Evolutionary conservation across 2,113 vertebrate species (phyloP).

Genomic region (Macquaria australasica): DNA sequence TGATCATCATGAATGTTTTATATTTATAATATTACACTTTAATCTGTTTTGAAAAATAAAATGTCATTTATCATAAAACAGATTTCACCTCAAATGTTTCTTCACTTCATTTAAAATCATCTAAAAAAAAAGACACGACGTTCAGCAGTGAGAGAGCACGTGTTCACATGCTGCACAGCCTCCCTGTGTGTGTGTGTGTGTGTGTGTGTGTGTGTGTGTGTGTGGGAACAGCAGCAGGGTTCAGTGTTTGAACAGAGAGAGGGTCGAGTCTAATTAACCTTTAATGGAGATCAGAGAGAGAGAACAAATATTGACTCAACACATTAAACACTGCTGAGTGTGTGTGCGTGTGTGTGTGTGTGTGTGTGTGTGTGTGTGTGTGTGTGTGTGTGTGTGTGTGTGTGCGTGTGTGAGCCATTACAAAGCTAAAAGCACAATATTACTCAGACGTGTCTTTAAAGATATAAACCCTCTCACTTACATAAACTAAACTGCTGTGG

Average conservation of each 20-base stretch:
- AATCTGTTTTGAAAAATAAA: too few relatives aligned
- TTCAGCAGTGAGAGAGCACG: background rate
- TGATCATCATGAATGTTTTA: too few relatives aligned
- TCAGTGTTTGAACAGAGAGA: conserved; percentile 41
- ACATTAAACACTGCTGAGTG: conserved; percentile 20
- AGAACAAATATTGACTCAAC: conserved; percentile 53
- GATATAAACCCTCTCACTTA: background rate
- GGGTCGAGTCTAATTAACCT: conserved; percentile 43
- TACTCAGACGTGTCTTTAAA: background rate
- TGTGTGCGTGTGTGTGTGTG: conserved; percentile 10
- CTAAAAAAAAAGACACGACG: background rate
- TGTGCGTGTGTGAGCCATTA: background rate
- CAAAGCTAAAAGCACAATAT: background rate
- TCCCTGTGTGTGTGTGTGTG: background rate
- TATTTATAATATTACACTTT: too few relatives aligned
- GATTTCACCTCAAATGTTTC: too few relatives aligned
- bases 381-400: conserved; percentile 19
- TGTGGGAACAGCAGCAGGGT: conserved; percentile 52
- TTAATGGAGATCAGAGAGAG: conserved; percentile 64
- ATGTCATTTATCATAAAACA: too few relatives aligned
- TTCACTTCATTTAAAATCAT: background rate
- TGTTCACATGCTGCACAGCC: background rate
- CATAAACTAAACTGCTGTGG: background rate
- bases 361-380: too few relatives aligned
- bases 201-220: too few relatives aligned